phyloP scores from a whole-genome alignment of 2,113 vertebrate genomes.

The Hippocampus mohnikei region DNA sequence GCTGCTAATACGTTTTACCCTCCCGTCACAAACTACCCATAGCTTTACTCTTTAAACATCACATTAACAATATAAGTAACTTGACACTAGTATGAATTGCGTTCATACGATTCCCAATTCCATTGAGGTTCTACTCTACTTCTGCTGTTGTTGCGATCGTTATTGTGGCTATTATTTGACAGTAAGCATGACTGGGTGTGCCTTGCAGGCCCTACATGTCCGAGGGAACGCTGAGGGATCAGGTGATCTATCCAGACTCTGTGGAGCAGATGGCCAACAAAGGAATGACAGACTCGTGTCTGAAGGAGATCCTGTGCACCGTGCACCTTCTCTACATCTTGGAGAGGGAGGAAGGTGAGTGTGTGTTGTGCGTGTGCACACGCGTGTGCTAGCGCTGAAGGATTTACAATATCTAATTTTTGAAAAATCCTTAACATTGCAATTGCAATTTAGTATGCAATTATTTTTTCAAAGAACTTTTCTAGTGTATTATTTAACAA shows the following conservation, averaged over 20 bases:
- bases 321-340: constrained; percentile 94
- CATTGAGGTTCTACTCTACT: not conserved
- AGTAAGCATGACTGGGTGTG: not conserved
- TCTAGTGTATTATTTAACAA: too few species aligned
- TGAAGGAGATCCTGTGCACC: constrained; percentile 84
- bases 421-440: too few species aligned
- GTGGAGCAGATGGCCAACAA: constrained; percentile 85
- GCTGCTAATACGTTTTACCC: too few species aligned
- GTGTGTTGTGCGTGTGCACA: not conserved
- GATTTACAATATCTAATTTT: too few species aligned
- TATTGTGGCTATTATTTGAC: not conserved
- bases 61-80: too few species aligned
- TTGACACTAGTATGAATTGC: too few species aligned
- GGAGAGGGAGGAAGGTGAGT: constrained; percentile 88
- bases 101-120: too few species aligned
- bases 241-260: constrained; percentile 95
- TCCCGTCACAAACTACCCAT: too few species aligned
- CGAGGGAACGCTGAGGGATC: constrained; percentile 89
- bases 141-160: not conserved
- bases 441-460: too few species aligned
- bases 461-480: too few species aligned
- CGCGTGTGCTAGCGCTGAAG: too few species aligned
- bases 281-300: constrained; percentile 78
- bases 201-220: constrained; percentile 93
- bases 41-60: too few species aligned